These are phyloP conservation scores for Camarhynchus parvulus DNA, from an alignment of 2,113 vertebrate genomes.

Conservation along the genomic window DNA sequence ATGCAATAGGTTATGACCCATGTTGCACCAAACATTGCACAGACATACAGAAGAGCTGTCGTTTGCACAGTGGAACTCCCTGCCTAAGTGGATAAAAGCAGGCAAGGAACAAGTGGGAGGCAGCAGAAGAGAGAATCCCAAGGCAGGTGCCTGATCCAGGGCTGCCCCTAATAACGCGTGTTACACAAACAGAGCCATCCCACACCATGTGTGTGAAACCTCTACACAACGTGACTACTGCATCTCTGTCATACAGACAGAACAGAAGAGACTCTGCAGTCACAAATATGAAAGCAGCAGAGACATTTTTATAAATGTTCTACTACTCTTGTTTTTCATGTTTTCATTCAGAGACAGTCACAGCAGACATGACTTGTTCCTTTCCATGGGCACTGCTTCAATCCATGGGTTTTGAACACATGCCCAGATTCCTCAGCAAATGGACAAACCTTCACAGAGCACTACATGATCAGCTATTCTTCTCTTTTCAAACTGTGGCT, in stretches of 20 bases:
- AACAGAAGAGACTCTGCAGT: not conserved
- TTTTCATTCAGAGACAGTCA: not conserved
- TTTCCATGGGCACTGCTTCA: not conserved
- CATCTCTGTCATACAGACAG: not conserved
- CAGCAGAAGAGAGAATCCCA: not conserved
- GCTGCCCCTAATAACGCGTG: not conserved
- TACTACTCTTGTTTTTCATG: not conserved
- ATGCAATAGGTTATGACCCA: not conserved
- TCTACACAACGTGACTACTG: not conserved
- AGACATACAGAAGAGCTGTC: not conserved
- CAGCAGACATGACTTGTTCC: not conserved
- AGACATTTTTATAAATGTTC: not conserved
- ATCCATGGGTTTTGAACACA: not conserved
- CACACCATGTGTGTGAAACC: not conserved
- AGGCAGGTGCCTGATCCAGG: not conserved
- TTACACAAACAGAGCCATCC: not conserved
- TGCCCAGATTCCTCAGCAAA: not conserved
- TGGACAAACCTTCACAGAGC: not conserved
- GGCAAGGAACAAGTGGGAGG: not conserved
- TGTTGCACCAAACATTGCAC: not conserved
- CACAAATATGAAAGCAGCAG: not conserved
- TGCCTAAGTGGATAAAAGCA: not conserved
- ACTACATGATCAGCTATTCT: not conserved
- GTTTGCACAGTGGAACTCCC: not conserved
- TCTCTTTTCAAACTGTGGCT: not conserved